These are phyloP conservation scores for Falco novaeseelandiae DNA, from an alignment of 2,797 vertebrate genomes.

Conservation along the genomic window DNA sequence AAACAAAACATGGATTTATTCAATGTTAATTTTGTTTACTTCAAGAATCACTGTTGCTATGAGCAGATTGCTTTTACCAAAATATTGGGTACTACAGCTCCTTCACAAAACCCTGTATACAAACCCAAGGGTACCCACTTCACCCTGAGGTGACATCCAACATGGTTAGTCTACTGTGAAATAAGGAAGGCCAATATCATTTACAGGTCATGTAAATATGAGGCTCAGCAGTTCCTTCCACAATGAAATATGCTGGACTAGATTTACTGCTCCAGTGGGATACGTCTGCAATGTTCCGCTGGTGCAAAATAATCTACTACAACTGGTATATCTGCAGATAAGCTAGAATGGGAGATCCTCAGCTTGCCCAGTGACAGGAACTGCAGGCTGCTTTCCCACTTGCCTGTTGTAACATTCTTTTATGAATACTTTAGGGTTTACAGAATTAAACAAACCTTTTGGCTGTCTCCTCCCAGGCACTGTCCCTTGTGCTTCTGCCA, in stretches of 20 bases:
- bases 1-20: background rate
- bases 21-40: background rate
- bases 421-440: background rate
- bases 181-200: constrained; percentile 19
- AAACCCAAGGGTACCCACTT: background rate
- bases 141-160: constrained; percentile 11
- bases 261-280: constrained; percentile 28
- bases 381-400: background rate
- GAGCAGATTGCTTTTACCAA: background rate
- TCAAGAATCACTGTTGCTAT: background rate
- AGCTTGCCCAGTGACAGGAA: background rate
- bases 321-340: background rate
- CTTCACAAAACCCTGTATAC: background rate
- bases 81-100: background rate
- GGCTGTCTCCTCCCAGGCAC: background rate
- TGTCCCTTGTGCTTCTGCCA: background rate
- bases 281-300: background rate
- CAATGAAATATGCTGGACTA: background rate
- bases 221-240: constrained; percentile 18
- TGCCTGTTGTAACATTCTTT: background rate
- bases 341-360: background rate
- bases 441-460: background rate
- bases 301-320: background rate
- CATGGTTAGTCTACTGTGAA: constrained; percentile 45
- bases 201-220: constrained; percentile 35